Evolutionary conservation across 35 echinoderm and acorn worm species (phyloP).

Genomic region (Hemicentrotus pulcherrimus): DNA sequence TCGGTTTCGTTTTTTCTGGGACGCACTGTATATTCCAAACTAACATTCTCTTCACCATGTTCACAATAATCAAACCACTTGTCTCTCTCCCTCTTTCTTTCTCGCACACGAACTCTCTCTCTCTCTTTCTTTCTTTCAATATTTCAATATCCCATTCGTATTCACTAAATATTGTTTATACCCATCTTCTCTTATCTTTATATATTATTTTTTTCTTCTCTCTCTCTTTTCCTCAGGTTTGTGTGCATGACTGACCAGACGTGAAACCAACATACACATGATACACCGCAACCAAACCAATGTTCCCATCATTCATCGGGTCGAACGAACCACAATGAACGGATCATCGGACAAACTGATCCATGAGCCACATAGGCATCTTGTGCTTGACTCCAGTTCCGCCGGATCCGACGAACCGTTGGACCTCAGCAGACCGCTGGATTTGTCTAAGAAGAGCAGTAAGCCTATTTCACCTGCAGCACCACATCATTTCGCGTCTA

Average conservation of each 20-base stretch:
- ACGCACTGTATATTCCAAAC: no score
- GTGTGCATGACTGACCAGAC: not conserved
- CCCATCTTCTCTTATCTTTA: not conserved
- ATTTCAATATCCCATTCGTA: no score
- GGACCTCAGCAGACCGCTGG: conserved; percentile 65
- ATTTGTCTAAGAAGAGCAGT: conserved; percentile 55
- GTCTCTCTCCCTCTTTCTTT: no score
- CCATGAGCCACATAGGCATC: not conserved
- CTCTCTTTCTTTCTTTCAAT: no score
- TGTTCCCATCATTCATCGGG: not conserved
- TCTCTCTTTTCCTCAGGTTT: not conserved
- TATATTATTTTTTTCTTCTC: not conserved
- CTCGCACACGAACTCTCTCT: no score
- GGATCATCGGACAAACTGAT: not conserved
- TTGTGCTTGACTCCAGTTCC: not conserved
- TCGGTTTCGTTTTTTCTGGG: no score
- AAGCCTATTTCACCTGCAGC: not conserved
- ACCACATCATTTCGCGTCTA: not conserved
- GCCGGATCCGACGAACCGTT: conserved; percentile 14
- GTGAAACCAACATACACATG: not conserved
- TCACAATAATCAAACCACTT: no score
- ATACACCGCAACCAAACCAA: conserved; percentile 32
- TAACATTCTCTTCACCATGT: no score
- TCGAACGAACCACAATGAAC: conserved; percentile 6
- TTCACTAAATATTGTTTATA: not conserved